Base-by-base conservation (phyloP, 1,140 invertebrate species). In the Euura lappo region DNA sequence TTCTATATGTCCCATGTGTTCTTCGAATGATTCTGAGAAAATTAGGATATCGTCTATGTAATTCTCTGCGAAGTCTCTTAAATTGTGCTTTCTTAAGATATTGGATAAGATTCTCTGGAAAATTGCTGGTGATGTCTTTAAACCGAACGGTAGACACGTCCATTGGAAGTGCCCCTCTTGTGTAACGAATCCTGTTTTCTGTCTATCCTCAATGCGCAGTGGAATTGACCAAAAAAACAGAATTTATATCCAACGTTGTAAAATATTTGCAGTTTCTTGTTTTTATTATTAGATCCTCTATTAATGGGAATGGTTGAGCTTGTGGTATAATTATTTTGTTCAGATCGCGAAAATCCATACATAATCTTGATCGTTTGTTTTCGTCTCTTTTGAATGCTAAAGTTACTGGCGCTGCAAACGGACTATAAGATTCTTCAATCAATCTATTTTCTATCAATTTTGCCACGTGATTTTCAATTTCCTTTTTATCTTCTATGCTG, bases 211-310 rank as follows among this genome's bases (percentile, higher is more conserved):
- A 65, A 75, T 74, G 68, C 75, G 45, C 7, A 80, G 28, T 3
- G 81, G 79, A 42, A 84, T 84, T 10, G 81, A 81, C 81, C 81
- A 85, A 72, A 76, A 76, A 81, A 47, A 79, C 82, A 13, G 78
- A 80, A 74, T 79, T 80, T 28, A 83, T 77, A 68, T 83, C 79
- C 11, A 83, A 69, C 10, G 66, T 77, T 10, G 78, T 60, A 45
- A 74, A 79, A 6, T 13, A 77, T 44, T 68, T 72, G 42, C 76
- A 81, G 46, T 80, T 75, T 51, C 74, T 75, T 64, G 79, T 76
- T 72, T 78, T 80, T 67, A 75, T 45, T 47, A 79, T 51, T 64
- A 82, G 64, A 69, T 82, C 78, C 6, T 81, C 80, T 43, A 79
- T 77, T 13, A 43, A 13, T 44, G 76, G 79, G 64, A 80, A 78